Base-by-base conservation (phyloP, 2,888 invertebrate species). In the Euzophera pinguis region DNA sequence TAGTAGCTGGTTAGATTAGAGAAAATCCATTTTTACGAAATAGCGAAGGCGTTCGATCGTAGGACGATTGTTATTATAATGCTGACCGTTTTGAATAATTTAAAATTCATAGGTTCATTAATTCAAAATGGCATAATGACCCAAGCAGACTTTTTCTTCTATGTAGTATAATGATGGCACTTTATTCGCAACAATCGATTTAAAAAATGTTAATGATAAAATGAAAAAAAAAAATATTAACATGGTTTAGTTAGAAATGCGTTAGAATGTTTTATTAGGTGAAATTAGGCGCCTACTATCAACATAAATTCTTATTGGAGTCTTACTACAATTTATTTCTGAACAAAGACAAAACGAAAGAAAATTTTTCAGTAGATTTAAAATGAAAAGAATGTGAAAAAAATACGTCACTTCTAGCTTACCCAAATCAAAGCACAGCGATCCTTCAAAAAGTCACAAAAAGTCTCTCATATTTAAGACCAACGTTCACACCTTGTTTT, bases 401-500 rank as follows among this genome's bases (percentile, higher is more conserved):
- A 43, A 27, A 43, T 5, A 43, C 16, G 10, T 10, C 14, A 10
- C 32, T 29, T 13, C 43, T 43, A 22, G 22, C 22, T 32, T 45
- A 45, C 45, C 32, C 45, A 14, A 32, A 7, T 16, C 29, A 32
- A 34, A 32, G 29, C 14, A 29, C 43, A 43, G 27, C 29, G 6
- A 29, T 43, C 32, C 45, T 32, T 45, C 14, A 45, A 45, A 32
- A 32, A 12, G 14, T 32, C 16, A 50, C 49, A 50, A 50, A 50
- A 39, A 41, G 32, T 32, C 39, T 32, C 45, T 16, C 32, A 32
- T 41, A 29, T 8, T 48, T 39, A 29, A 38, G 39, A 50, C 12
- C 29, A 39, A 48, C 16, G 41, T 50, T 39, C 39, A 50, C 73
- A 74, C 74, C 61, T 66, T 61, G 47, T 54, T 67, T 64, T 56